Evolutionary conservation across 2,113 vertebrate species (phyloP).

Genomic region (Cheirogaleus medius): DNA sequence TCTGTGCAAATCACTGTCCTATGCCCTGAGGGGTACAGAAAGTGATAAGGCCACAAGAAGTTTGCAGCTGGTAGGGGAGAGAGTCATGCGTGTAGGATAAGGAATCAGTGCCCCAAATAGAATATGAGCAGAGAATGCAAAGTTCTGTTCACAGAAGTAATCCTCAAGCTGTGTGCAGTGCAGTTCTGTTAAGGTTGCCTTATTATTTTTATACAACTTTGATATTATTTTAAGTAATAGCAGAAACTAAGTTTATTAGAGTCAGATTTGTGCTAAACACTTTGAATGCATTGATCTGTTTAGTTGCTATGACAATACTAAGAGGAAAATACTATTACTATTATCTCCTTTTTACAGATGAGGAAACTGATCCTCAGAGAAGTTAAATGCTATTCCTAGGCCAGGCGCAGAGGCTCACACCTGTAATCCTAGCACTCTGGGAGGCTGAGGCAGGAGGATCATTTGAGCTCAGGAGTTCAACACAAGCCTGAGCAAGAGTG

Average conservation of each 20-base stretch:
- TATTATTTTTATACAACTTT: not conserved
- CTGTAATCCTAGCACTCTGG: no score
- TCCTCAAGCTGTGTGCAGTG: not conserved
- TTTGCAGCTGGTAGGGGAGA: not conserved
- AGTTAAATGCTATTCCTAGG: not conserved
- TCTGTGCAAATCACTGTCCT: not conserved
- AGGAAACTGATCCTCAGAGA: not conserved
- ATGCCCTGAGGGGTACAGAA: not conserved
- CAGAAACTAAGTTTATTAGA: conserved; percentile 30
- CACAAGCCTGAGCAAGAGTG: no score
- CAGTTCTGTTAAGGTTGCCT: not conserved
- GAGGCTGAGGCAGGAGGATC: no score
- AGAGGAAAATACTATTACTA: not conserved
- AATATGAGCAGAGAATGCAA: not conserved
- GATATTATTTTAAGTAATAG: conserved; percentile 1
- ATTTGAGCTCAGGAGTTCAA: no score
- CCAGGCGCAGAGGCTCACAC: no score
- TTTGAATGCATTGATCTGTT: not conserved
- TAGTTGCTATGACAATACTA: not conserved
- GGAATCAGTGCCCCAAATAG: not conserved
- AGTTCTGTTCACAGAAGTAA: not conserved
- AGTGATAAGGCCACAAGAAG: not conserved
- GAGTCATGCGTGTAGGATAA: not conserved
- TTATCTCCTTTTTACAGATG: not conserved
- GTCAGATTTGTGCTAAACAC: not conserved